Evolutionary conservation across 1,140 invertebrate genomes (phyloP), one percentile per base, ranked within the genome.

Genomic region (Conopomorpha cramerella): DNA sequence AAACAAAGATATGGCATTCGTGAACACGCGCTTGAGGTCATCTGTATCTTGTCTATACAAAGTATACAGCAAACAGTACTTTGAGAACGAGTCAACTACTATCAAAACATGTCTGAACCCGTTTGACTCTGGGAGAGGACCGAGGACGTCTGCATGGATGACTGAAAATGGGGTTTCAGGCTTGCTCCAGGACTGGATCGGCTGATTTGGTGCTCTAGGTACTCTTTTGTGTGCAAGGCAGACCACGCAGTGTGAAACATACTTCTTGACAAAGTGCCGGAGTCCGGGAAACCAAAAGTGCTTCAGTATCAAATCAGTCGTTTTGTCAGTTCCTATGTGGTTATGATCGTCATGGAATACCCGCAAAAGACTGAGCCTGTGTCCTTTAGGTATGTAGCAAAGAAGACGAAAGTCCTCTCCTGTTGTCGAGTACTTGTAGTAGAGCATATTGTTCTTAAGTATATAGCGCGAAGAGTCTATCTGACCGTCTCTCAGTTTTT

Each of bases 321-420:
- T 48, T 30, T 48, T 48, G 15, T 48, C 46, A 10, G 34, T 13
- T 8, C 39, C 46, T 4, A 47, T 33, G 19, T 48, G 46, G 23
- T 40, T 41, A 11, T 48, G 43, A 16, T 48, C 43, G 30, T 48
- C 44, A 34, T 48, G 46, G 25, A 48, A 48, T 1, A 47, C 15
- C 11, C 43, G 38, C 6, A 49, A 27, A 7, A 48, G 30, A 16
- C 46, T 38, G 14, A 46, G 17, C 13, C 42, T 37, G 19, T 37
- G 26, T 2, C 35, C 35, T 12, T 37, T 37, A 2, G 35, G 35
- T 10, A 37, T 37, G 30, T n/a, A 37, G 12, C 35, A 37, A 3
- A 37, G 19, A 3, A 37, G 12, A 11, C 28, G 16, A 18, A 6
- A 8, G 3, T 37, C 26, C 17, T 37, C 35, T 2, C 35, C 35